phyloP scores from a whole-genome alignment of 2,113 vertebrate genomes.

The Quiscalus mexicanus region DNA sequence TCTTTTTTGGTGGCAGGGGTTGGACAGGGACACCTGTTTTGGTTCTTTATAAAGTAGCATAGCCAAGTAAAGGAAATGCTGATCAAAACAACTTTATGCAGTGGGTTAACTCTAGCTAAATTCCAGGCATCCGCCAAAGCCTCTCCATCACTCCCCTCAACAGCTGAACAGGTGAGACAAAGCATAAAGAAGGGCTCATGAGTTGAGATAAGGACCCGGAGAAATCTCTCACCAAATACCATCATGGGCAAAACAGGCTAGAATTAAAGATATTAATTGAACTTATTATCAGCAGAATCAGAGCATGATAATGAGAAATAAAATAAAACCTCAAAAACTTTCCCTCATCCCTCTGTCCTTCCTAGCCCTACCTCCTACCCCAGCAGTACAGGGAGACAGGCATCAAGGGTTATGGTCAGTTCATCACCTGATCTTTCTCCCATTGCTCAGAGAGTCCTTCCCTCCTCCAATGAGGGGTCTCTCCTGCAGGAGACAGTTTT shows the following conservation, averaged over 20 bases:
- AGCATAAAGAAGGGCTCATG: background rate
- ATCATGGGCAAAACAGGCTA: background rate
- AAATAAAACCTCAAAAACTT: background rate
- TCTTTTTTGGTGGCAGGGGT: rapidly evolving
- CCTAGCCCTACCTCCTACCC: background rate
- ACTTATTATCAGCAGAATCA: background rate
- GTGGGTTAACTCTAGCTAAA: background rate
- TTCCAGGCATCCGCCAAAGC: background rate
- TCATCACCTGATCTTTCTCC: rapidly evolving
- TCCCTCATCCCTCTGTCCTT: background rate
- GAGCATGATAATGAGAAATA: background rate
- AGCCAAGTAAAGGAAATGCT: background rate
- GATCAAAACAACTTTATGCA: background rate
- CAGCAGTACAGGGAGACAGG: background rate
- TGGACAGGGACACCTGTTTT: background rate
- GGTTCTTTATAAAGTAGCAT: background rate
- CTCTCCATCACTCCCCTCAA: background rate
- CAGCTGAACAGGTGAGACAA: background rate
- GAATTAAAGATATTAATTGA: background rate
- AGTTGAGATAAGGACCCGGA: background rate
- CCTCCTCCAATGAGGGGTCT: rapidly evolving
- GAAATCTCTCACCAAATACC: background rate
- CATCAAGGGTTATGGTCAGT: rapidly evolving
- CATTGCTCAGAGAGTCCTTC: background rate
- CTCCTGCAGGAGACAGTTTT: background rate